Conservation (phyloP, 2,888 invertebrate species). For the Phymatocera aterrima region DNA sequence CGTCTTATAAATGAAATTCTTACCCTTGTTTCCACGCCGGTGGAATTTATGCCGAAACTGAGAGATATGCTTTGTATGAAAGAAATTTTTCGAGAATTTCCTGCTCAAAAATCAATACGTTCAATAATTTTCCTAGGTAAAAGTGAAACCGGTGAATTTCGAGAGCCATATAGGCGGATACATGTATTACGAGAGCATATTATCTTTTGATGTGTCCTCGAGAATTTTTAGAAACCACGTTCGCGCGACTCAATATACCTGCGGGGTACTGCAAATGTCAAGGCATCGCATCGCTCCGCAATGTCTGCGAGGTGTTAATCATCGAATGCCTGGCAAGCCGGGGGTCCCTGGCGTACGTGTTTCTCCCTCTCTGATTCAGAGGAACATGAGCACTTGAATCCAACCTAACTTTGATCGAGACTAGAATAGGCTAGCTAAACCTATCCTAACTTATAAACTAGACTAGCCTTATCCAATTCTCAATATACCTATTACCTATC, state of each 20-base stretch:
- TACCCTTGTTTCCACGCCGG: neutral
- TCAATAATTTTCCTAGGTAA: too few species aligned
- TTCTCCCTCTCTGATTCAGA: constrained; percentile 8
- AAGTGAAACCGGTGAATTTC: too few species aligned
- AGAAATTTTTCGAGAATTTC: neutral
- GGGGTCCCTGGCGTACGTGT: neutral
- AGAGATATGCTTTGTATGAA: neutral
- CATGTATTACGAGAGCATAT: too few species aligned
- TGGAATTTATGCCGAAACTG: neutral
- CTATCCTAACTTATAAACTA: neutral
- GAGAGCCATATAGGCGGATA: too few species aligned
- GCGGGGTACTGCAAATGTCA: constrained; percentile 58
- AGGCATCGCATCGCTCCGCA: constrained; percentile 59
- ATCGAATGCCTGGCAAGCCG: constrained; percentile 49
- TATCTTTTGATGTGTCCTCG: neutral
- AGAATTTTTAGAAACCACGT: neutral
- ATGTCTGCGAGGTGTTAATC: constrained; percentile 67
- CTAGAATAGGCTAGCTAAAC: neutral
- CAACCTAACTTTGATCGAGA: neutral
- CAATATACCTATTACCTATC: neutral
- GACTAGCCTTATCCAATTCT: constrained; percentile 11
- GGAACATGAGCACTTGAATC: neutral
- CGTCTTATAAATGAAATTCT: neutral
- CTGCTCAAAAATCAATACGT: neutral
- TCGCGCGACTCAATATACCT: neutral